These are phyloP conservation scores for Oncopodura yosiiana DNA, from an alignment of 1,140 invertebrate species.

Conservation along the genomic window DNA sequence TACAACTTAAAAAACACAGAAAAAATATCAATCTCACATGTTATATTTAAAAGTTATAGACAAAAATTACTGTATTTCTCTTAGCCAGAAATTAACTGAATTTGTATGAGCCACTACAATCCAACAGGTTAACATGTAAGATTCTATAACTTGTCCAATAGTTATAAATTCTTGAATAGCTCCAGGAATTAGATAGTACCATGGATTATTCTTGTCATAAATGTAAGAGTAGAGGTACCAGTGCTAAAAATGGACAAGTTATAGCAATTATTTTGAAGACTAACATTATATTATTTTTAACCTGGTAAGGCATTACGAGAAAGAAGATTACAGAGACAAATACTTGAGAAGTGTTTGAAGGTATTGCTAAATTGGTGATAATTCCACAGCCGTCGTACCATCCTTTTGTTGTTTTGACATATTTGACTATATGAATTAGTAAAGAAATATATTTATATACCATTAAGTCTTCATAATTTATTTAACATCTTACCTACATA, in stretches of 20 bases:
- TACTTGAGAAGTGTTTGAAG: slow-evolving; percentile 1
- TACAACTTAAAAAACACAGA: neutral
- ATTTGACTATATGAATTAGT: neutral
- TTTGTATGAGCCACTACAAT: slow-evolving; percentile 14
- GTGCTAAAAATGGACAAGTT: too few species aligned
- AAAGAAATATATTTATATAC: neutral
- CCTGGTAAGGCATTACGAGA: slow-evolving; percentile 8
- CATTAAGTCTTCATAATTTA: too few species aligned
- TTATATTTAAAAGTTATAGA: neutral
- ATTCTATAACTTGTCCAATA: slow-evolving; percentile 6
- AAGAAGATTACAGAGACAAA: slow-evolving; percentile 4
- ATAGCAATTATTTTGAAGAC: too few species aligned
- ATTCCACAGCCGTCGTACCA: slow-evolving; percentile 1
- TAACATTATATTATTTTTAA: too few species aligned
- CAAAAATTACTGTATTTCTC: slow-evolving; percentile 8
- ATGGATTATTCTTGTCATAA: slow-evolving; percentile 1
- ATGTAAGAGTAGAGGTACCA: slow-evolving; percentile 15
- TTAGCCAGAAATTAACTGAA: slow-evolving; percentile 8
- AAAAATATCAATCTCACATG: neutral
- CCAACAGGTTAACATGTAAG: slow-evolving; percentile 1
- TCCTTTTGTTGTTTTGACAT: slow-evolving; percentile 1
- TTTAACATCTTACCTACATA: too few species aligned
- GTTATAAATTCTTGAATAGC: slow-evolving; percentile 5
- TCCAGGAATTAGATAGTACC: slow-evolving; percentile 11
- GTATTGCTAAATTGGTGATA: slow-evolving; percentile 2